These are phyloP conservation scores for Leptodactylus fallax DNA, from an alignment of 2,797 vertebrate genomes.

Conservation along the genomic window DNA sequence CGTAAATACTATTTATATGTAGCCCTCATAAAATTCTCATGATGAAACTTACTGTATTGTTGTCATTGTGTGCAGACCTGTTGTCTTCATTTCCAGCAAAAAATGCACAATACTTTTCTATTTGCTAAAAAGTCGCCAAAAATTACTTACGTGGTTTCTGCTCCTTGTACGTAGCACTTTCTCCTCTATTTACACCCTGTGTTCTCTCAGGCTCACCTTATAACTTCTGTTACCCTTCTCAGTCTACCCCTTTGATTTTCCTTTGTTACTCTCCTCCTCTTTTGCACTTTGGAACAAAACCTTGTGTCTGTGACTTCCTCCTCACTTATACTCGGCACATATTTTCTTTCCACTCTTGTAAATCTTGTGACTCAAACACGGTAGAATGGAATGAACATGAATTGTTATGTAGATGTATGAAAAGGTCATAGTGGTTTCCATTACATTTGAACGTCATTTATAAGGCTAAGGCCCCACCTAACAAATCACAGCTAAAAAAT, in stretches of 20 bases:
- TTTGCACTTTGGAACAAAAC: constrained; percentile 45
- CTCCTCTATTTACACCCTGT: not conserved
- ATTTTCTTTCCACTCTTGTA: constrained; percentile 8
- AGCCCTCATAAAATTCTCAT: not conserved
- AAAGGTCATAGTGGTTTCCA: too few species aligned
- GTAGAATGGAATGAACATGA: not conserved
- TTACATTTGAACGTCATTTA: too few species aligned
- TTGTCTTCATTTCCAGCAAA: not conserved
- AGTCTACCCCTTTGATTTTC: not conserved
- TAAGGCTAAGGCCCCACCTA: too few species aligned
- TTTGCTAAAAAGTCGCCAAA: not conserved
- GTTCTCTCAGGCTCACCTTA: not conserved
- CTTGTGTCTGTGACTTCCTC: not conserved
- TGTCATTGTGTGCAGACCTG: not conserved
- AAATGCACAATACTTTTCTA: not conserved
- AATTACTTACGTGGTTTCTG: constrained; percentile 1
- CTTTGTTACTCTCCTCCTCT: not conserved
- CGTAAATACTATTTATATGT: not conserved
- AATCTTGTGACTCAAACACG: not conserved
- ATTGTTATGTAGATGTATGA: too few species aligned
- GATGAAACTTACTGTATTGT: not conserved
- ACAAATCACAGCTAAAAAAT: too few species aligned
- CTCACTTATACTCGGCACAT: not conserved
- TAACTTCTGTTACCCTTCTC: not conserved
- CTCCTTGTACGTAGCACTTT: not conserved